A percentile compares a stretch with the other conserved stretches of the same genome.
Conservation (phyloP, 2,113 vertebrate genomes). For the Polyodon spathula region DNA sequence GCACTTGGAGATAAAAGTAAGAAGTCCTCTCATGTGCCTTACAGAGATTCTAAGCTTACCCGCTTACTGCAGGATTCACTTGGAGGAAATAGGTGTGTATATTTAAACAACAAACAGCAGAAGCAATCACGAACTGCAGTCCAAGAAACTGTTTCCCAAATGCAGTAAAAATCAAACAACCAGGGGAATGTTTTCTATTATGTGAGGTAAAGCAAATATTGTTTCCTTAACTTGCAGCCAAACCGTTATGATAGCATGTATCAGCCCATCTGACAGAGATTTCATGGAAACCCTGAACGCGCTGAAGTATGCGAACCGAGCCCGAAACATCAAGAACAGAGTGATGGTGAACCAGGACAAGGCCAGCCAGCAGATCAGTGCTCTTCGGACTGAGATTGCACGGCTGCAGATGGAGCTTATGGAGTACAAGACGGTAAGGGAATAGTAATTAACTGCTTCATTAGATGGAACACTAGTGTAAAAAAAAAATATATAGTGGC, state of each 20-base stretch:
- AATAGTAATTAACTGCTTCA: background rate
- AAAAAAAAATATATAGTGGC: too few species aligned
- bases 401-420: constrained; percentile 94
- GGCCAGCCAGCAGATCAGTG: constrained; percentile 90
- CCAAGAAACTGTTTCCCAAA: too few species aligned
- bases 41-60: constrained; percentile 93
- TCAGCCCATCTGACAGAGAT: constrained; percentile 93
- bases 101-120: too few species aligned
- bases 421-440: constrained; percentile 90
- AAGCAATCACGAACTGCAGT: too few species aligned
- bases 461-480: background rate
- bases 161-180: too few species aligned
- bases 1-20: constrained; percentile 92
- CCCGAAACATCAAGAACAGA: constrained; percentile 96
- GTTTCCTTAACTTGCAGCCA: constrained; percentile 61
- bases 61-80: constrained; percentile 91
- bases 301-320: constrained; percentile 89
- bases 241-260: constrained; percentile 94
- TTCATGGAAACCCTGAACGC: constrained; percentile 98
- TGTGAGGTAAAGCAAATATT: background rate
- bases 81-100: constrained; percentile 86
- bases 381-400: constrained; percentile 82
- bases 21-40: constrained; percentile 87
- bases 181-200: too few species aligned
- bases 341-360: constrained; percentile 92